Evolutionary conservation across 92 coral and sea anemone species (phyloP).

Genomic region (Metridium senile): DNA sequence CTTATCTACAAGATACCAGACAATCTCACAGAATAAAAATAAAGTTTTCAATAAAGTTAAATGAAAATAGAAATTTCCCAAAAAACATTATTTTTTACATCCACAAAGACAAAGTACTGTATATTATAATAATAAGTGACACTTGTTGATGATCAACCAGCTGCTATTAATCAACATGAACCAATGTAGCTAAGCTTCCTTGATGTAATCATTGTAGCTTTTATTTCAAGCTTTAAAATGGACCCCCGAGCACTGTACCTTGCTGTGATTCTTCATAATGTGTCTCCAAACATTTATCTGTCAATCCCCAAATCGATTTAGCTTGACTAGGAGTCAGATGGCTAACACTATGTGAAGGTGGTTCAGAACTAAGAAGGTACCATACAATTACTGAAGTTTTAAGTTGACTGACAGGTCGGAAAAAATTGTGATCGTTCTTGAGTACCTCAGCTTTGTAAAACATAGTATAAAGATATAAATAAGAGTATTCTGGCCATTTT

Average conservation of each 20-base stretch:
- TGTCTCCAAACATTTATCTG: slow-evolving; percentile 93
- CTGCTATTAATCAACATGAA: not conserved
- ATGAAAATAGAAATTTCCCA: not conserved
- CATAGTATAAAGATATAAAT: slow-evolving; percentile 94
- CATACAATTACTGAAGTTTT: slow-evolving; percentile 99
- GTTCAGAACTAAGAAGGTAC: slow-evolving; percentile 90
- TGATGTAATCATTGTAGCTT: not conserved
- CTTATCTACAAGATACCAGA: too few relatives aligned
- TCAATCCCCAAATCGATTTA: slow-evolving; percentile 97
- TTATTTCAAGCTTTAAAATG: not conserved
- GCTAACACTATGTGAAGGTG: slow-evolving; percentile 97
- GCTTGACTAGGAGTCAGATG: slow-evolving; percentile 99
- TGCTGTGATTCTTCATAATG: slow-evolving; percentile 87
- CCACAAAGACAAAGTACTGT: not conserved
- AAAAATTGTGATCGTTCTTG: slow-evolving; percentile 98
- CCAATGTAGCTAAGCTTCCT: not conserved
- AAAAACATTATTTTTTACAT: not conserved
- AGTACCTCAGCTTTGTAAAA: slow-evolving; percentile 97
- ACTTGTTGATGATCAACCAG: not conserved
- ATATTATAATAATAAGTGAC: not conserved
- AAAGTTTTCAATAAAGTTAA: too few relatives aligned
- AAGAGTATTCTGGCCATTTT: slow-evolving; percentile 94
- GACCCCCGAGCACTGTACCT: slow-evolving; percentile 41
- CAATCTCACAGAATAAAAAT: too few relatives aligned
- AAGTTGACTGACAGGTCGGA: slow-evolving; percentile 98